A percentile compares a stretch with the other conserved stretches of the same genome.
phyloP scores from a whole-genome alignment of 1,140 invertebrate species.

The Ladona fulva region DNA sequence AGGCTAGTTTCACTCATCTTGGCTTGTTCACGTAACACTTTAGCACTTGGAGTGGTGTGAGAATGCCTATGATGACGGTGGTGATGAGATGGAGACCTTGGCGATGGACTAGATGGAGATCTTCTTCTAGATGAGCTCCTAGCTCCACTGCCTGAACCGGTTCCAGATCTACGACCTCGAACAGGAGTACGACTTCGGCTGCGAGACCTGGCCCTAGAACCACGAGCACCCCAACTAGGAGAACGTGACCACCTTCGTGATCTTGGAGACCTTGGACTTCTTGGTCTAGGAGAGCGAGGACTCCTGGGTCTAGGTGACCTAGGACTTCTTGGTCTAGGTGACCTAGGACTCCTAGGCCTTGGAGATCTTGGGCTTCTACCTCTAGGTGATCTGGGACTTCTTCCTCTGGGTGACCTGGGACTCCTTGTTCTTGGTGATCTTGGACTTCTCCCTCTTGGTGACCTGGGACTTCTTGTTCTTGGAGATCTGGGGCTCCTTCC shows the following conservation, averaged over 20 bases:
- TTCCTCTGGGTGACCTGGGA: neutral
- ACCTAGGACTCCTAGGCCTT: neutral
- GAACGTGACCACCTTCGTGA: neutral
- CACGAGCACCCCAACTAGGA: neutral
- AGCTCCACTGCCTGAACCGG: neutral
- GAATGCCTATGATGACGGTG: neutral
- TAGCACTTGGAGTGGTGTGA: slow-evolving; percentile 17
- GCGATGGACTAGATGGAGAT: slow-evolving; percentile 30
- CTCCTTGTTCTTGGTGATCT: slow-evolving; percentile 15
- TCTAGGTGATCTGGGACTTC: neutral
- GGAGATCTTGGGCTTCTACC: neutral
- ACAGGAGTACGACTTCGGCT: neutral
- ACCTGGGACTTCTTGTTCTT: neutral
- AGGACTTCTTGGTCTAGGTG: neutral
- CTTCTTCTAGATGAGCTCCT: slow-evolving; percentile 9
- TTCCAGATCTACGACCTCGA: neutral
- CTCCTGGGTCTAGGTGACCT: neutral
- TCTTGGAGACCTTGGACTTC: slow-evolving; percentile 12
- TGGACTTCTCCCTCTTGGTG: slow-evolving; percentile 29
- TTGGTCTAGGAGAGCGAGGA: slow-evolving; percentile 16
- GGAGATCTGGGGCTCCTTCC: neutral
- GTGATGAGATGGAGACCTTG: slow-evolving; percentile 15
- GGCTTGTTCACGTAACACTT: slow-evolving; percentile 31
- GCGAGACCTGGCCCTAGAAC: neutral
- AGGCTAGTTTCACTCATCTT: slow-evolving; percentile 76